These are phyloP conservation scores for Oreohelix idahoensis DNA, from an alignment of 1,140 invertebrate species.

Conservation along the genomic window DNA sequence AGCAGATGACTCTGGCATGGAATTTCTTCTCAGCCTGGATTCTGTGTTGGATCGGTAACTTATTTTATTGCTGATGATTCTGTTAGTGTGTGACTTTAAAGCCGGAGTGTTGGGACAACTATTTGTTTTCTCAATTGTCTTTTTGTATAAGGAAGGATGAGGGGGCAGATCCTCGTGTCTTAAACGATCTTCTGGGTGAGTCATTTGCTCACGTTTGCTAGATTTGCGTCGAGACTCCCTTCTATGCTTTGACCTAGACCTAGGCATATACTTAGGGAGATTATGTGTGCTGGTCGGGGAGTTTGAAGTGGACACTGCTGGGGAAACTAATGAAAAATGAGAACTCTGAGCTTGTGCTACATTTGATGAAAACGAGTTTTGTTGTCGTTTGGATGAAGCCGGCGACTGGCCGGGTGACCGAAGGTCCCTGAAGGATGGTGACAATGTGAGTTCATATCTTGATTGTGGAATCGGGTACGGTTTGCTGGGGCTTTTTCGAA, in stretches of 20 bases:
- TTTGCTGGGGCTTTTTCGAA: not conserved
- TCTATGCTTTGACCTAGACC: not conserved
- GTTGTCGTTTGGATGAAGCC: not conserved
- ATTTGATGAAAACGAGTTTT: not conserved
- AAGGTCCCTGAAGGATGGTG: not conserved
- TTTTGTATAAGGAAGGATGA: slow-evolving; percentile 4
- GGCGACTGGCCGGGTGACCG: not conserved
- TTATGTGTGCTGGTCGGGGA: not conserved
- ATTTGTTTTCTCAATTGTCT: not conserved
- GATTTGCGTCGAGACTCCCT: not conserved
- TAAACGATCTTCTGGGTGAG: not conserved
- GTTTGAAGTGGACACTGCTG: not conserved
- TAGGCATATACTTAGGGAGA: not conserved
- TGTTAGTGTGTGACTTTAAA: not conserved
- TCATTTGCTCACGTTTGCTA: not conserved
- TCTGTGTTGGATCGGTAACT: not conserved
- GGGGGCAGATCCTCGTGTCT: slow-evolving; percentile 21
- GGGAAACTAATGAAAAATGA: not conserved
- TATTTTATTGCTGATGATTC: not conserved
- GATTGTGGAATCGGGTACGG: not conserved
- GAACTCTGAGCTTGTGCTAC: not conserved
- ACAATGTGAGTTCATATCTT: not conserved
- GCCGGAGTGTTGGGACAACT: not conserved
- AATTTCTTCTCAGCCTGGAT: not conserved
- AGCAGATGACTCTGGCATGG: not conserved